Conservation (phyloP, 2,888 invertebrate species). For the Synergus laeviventris region DNA sequence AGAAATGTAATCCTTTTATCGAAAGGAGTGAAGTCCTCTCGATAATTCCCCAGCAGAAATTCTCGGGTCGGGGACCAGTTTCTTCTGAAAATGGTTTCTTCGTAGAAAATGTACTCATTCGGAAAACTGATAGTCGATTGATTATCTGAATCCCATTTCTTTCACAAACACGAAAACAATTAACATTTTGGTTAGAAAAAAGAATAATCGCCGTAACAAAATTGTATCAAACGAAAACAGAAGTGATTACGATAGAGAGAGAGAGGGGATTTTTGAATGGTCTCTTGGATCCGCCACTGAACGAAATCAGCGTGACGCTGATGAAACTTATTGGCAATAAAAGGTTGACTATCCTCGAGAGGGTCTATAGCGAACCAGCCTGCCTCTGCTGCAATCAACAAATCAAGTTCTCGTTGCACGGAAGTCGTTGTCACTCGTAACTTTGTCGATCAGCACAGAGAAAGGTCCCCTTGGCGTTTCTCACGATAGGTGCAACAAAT, state of each 20-base stretch:
- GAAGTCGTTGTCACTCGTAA: background rate
- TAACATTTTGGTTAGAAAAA: background rate
- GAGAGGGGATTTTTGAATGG: background rate
- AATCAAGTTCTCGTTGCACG: constrained; percentile 27
- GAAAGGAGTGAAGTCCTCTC: constrained; percentile 37
- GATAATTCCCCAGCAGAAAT: background rate
- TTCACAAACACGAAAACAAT: background rate
- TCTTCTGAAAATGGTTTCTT: background rate
- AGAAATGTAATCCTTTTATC: constrained; percentile 6
- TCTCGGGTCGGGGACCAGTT: background rate
- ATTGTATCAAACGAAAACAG: background rate
- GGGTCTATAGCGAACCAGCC: background rate
- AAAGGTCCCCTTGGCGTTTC: constrained; percentile 15
- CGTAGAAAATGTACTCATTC: background rate
- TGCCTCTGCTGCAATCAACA: constrained; percentile 23
- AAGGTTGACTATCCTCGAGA: constrained; percentile 2
- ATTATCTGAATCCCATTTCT: background rate
- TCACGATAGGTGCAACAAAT: constrained; percentile 14
- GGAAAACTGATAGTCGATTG: background rate
- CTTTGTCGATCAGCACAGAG: constrained; percentile 3
- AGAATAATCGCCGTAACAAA: no score
- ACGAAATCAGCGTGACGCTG: constrained; percentile 16
- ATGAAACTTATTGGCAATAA: constrained; percentile 32
- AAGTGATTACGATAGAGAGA: constrained; percentile 9
- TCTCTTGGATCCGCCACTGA: constrained; percentile 35